Conservation (phyloP, 2,888 invertebrate species). For the Phaonia tiefii region DNA sequence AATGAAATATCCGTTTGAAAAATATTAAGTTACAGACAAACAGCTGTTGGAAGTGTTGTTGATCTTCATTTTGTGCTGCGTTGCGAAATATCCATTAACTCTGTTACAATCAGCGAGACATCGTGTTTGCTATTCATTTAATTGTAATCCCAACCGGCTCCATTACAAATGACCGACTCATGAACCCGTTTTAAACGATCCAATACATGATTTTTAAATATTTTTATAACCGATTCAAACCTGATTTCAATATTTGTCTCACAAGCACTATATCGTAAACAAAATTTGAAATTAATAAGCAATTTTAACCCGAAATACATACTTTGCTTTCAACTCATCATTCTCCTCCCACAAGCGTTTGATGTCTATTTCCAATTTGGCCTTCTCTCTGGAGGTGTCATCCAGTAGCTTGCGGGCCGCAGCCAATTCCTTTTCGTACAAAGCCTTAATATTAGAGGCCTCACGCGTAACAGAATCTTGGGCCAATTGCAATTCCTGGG, state of each 20-base stretch:
- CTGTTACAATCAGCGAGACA: too few species aligned
- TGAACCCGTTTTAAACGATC: not conserved
- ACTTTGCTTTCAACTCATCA: slow-evolving; percentile 90
- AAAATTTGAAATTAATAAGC: not conserved
- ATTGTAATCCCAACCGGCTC: too few species aligned
- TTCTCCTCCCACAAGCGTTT: slow-evolving; percentile 93
- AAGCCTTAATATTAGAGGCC: slow-evolving; percentile 92
- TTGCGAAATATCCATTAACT: too few species aligned
- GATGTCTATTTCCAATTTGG: slow-evolving; percentile 95
- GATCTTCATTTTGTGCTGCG: too few species aligned
- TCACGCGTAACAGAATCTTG: slow-evolving; percentile 94
- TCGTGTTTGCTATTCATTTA: too few species aligned
- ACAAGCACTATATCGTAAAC: not conserved
- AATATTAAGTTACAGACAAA: too few species aligned
- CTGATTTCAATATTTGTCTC: not conserved
- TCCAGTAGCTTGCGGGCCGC: slow-evolving; percentile 95
- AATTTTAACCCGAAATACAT: slow-evolving; percentile 57
- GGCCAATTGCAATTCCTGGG: slow-evolving; percentile 89
- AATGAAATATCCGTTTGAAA: too few species aligned
- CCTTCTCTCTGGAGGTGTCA: slow-evolving; percentile 95
- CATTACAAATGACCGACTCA: too few species aligned
- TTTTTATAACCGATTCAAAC: not conserved
- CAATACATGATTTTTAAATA: not conserved
- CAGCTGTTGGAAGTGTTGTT: too few species aligned
- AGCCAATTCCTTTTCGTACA: slow-evolving; percentile 95